These are phyloP conservation scores for Mayetiola destructor DNA, from an alignment of 2,888 invertebrate species.

Conservation along the genomic window DNA sequence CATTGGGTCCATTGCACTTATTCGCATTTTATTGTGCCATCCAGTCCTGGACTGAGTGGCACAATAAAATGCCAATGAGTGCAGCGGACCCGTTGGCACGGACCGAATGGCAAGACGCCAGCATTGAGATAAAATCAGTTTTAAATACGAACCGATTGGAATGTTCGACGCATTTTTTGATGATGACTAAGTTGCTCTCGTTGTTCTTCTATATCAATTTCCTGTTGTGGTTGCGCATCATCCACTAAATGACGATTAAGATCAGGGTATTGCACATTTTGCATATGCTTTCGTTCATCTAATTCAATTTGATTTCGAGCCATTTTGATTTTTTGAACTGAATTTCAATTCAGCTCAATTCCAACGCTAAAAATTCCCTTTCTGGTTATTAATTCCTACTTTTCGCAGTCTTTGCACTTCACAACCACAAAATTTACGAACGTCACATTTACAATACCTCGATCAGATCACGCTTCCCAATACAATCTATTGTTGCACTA, in stretches of 20 bases:
- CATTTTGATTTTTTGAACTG: too few species aligned
- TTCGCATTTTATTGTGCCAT: not conserved
- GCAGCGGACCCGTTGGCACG: not conserved
- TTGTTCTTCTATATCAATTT: not conserved
- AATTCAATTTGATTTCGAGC: too few species aligned
- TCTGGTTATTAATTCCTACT: too few species aligned
- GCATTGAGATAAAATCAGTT: not conserved
- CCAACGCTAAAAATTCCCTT: too few species aligned
- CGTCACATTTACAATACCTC: too few species aligned
- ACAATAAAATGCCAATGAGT: not conserved
- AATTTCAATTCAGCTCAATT: too few species aligned
- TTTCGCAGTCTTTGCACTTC: too few species aligned
- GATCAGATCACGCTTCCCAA: too few species aligned
- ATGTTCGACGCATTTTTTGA: not conserved
- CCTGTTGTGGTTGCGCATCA: not conserved
- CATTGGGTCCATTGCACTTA: not conserved
- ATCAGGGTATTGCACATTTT: too few species aligned
- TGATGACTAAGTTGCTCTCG: not conserved
- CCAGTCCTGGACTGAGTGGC: not conserved
- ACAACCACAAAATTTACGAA: too few species aligned
- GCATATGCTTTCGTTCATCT: too few species aligned
- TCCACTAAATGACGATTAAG: not conserved
- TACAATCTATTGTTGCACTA: too few species aligned
- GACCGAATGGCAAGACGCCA: not conserved
- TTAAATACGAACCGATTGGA: slow-evolving; percentile 4